Percentiles rank a stretch among this genome's conserved stretches.
These are phyloP conservation scores for Myopa tessellatipennis DNA, from an alignment of 2,888 invertebrate species.

Conservation along the genomic window DNA sequence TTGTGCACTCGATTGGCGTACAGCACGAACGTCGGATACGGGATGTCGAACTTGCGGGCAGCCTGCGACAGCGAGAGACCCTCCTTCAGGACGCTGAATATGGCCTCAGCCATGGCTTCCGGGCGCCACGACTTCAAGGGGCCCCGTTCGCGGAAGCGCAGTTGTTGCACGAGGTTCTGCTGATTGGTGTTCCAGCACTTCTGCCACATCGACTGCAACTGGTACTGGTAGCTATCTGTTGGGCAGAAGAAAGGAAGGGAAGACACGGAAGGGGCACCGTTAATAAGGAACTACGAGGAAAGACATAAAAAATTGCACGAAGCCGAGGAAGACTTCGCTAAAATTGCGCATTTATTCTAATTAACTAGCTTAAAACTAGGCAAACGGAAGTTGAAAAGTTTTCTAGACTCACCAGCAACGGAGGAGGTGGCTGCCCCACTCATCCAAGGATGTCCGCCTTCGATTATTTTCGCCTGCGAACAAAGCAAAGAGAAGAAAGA, in stretches of 20 bases:
- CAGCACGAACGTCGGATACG: conserved; percentile 92
- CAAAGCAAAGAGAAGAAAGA: background rate
- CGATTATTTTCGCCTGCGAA: conserved; percentile 65
- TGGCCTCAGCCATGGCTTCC: conserved; percentile 95
- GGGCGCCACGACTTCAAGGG: conserved; percentile 94
- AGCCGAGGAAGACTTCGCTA: background rate
- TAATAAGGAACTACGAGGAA: conserved; percentile 40
- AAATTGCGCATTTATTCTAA: conserved; percentile 19
- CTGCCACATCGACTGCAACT: conserved; percentile 95
- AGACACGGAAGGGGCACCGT: conserved; percentile 37
- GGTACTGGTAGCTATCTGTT: conserved; percentile 94
- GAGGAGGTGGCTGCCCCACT: conserved; percentile 64
- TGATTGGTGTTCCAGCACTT: conserved; percentile 96
- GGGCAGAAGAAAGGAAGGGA: conserved; percentile 32
- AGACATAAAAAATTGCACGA: conserved; percentile 24
- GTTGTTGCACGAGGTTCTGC: conserved; percentile 86
- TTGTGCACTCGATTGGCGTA: conserved; percentile 94
- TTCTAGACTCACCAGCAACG: conserved; percentile 62
- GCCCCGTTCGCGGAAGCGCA: conserved; percentile 91
- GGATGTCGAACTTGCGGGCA: conserved; percentile 93
- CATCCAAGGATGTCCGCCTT: conserved; percentile 66
- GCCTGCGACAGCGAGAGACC: conserved; percentile 90
- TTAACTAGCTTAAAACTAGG: conserved; percentile 9
- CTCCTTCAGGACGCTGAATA: conserved; percentile 91
- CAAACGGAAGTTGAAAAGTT: conserved; percentile 18